Evolutionary conservation across 2,113 vertebrate species (phyloP), one percentile per base, ranked within the genome.

Genomic region (Tinamus guttatus): DNA sequence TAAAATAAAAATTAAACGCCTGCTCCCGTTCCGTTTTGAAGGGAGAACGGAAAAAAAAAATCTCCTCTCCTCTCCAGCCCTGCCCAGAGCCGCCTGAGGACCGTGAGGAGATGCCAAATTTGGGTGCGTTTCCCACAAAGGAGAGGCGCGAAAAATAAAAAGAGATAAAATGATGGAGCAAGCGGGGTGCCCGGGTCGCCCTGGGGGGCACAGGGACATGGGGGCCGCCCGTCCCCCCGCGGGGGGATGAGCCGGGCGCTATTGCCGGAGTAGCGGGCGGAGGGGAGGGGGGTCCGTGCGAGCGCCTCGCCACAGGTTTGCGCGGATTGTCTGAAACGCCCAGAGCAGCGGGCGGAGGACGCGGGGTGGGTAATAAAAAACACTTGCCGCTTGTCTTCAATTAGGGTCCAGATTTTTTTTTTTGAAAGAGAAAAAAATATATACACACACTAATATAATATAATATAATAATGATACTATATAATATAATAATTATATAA

Each of bases 331-430:
- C 85, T 96, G 94, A 69, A 93, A 89, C 87, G 82, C 84, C 58
- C 77, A 56, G 89, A 58, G 88, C 17, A 85, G 81, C 58, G 95
- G 91, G 81, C 78, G 89, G 83, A 69, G 87, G 80, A 34, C 41
- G 71, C 47, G 47, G 76, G 51, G 58, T 36, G 81, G 9, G 17
- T 92, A 95, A 92, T 95, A 91, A 83, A 89, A 95, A 91, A 62
- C 89, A 89, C 93, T 95, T 94, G 94, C 28, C 91, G 41, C 89
- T 97, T 96, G 87, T 89, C 89, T 97, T 94, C 93, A 89, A 91
- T 95, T 93, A 95, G 7, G 40, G 14, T 79, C 49, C 58, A 85
- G 78, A 96, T 85, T 95, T 41, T 89, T 52, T 45, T 45, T 45
- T n/a, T n/a, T n/a, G n/a, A n/a, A n/a, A 15, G 43, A 15, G 43